Base-by-base conservation (phyloP, 2,797 vertebrate genomes). In the Poecilia gillii region DNA sequence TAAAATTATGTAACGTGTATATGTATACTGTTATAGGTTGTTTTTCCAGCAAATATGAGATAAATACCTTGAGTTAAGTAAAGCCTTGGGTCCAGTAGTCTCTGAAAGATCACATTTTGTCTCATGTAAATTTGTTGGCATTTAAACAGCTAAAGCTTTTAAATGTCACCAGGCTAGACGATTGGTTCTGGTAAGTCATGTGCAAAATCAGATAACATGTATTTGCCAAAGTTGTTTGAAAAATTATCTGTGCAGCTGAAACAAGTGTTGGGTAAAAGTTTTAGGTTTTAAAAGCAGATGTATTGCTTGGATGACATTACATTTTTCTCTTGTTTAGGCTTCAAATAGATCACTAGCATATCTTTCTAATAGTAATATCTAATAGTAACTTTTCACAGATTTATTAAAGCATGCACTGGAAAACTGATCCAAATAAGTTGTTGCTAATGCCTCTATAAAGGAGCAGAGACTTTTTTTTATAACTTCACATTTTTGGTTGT, bases 111-210 rank as follows among this genome's bases (percentile, higher is more conserved):
- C 39, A 70, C 39, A 6, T 41, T 70, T 41, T 43, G 66, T 70
- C 39, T 70, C 66, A 43, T 68, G 20, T 13, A 41, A 25, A n/a
- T 43, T 12, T 43, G 9, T 43, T 41, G 66, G 66, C 66, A 70
- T 70, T 70, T n/a, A 43, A 70, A 43, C 39, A 43, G 39, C 39
- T 43, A 25, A 70, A 70, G 39, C 66, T 70, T 70, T 70, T 70
- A 70, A 70, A 70, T 70, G 66, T 70, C 66, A 43, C 36, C 39
- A 13, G 39, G 66, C 23, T 43, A 33, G 20, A 64, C 1, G 45
- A 71, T 45, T 8, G 39, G 18, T 72, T 47, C 33, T 74, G 23
- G 70, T 59, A 57, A 55, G 53, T 41, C 66, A 70, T 70, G 66
- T 41, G 41, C 66, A 70, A 70, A 70, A 70, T 70, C 66, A 70